Percentiles rank a stretch among this genome's conserved stretches.
Evolutionary conservation across 2,888 invertebrate genomes (phyloP).

Genomic region (Prosopocoilus inquinatus): DNA sequence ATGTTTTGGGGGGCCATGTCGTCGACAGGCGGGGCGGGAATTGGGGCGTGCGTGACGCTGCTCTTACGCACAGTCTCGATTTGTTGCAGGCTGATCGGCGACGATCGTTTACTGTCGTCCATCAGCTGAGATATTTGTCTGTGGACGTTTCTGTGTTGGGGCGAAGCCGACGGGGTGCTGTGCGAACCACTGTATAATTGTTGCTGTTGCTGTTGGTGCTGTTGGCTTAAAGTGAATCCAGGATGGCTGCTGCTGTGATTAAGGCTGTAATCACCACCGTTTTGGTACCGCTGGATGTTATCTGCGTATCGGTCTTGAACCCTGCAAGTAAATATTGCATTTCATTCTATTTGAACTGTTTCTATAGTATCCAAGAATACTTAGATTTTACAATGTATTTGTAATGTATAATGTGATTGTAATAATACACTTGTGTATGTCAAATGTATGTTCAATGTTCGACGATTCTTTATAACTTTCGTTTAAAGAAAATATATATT

Average conservation of each 20-base stretch:
- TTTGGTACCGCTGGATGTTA: conserved; percentile 57
- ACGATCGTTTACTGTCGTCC: conserved; percentile 43
- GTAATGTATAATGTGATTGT: too few species aligned
- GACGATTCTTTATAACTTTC: too few species aligned
- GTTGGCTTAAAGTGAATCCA: conserved; percentile 59
- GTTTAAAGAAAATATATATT: too few species aligned
- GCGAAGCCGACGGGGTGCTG: conserved; percentile 60
- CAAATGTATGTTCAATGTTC: too few species aligned
- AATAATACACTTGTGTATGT: too few species aligned
- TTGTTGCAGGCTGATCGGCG: conserved; percentile 56
- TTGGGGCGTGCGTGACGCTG: conserved; percentile 56
- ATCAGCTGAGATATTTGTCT: conserved; percentile 56
- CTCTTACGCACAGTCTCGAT: conserved; percentile 47
- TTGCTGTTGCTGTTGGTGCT: conserved; percentile 54
- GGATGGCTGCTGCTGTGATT: conserved; percentile 56
- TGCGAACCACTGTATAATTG: conserved; percentile 53
- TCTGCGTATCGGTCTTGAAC: conserved; percentile 39
- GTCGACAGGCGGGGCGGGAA: conserved; percentile 69
- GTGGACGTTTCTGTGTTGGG: conserved; percentile 62
- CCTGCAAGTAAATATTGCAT: conserved; percentile 29
- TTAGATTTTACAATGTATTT: too few species aligned
- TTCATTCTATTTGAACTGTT: too few species aligned
- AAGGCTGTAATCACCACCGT: conserved; percentile 62
- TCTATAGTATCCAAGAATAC: too few species aligned
- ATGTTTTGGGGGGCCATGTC: conserved; percentile 94